Conservation (phyloP, 2,113 vertebrate species). For the Thomomys bottae region DNA sequence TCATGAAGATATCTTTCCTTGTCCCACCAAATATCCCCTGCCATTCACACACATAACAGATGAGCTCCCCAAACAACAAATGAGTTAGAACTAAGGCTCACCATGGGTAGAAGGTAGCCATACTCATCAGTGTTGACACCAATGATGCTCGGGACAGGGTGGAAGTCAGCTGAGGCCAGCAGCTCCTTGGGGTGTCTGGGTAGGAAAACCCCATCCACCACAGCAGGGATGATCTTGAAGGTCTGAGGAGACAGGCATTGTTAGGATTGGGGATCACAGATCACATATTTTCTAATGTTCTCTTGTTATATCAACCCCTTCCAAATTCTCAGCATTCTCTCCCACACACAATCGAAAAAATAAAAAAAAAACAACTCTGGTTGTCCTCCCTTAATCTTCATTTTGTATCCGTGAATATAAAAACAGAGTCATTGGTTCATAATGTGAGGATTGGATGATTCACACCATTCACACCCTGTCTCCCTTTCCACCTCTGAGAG, state of each 20-base stretch:
- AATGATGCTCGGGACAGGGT: too few species aligned
- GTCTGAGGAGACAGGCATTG: neutral
- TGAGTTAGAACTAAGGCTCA: slow-evolving; percentile 30
- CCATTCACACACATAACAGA: too few species aligned
- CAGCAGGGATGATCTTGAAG: slow-evolving; percentile 55
- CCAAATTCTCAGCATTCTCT: too few species aligned
- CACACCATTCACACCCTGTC: too few species aligned
- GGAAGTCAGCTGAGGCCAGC: slow-evolving; percentile 82
- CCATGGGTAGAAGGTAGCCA: slow-evolving; percentile 82
- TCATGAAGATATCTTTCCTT: too few species aligned
- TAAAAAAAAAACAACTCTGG: too few species aligned
- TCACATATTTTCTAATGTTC: too few species aligned
- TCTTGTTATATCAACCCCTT: too few species aligned
- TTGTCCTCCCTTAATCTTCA: too few species aligned
- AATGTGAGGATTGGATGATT: neutral
- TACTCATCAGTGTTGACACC: slow-evolving; percentile 89
- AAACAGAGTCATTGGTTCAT: too few species aligned
- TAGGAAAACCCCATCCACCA: slow-evolving; percentile 87
- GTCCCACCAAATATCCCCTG: neutral
- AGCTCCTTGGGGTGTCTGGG: slow-evolving; percentile 82
- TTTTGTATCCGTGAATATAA: too few species aligned
- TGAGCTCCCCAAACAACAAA: neutral
- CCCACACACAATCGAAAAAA: too few species aligned
- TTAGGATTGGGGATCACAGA: neutral
- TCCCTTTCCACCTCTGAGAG: neutral